Conservation (phyloP, 2,113 vertebrate genomes). For the Nematolebias whitei region DNA sequence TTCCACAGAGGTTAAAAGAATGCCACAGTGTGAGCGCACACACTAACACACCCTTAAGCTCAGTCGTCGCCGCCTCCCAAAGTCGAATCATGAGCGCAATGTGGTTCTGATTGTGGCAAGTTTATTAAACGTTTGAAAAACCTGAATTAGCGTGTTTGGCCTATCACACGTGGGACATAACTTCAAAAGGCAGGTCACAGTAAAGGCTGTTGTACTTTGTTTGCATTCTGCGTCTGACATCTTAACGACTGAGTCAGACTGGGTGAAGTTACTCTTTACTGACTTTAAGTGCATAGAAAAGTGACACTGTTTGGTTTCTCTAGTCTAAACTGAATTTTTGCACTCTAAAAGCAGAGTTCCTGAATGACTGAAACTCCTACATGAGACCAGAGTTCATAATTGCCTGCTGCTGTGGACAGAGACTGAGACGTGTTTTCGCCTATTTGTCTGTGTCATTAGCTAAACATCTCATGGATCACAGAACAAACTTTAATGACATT, state of each 20-base stretch:
- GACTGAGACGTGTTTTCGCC: too few species aligned
- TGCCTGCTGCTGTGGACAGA: too few species aligned
- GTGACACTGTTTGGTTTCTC: constrained; percentile 38
- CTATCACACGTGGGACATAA: not conserved
- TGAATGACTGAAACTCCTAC: constrained; percentile 47
- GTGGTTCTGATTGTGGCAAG: constrained; percentile 22
- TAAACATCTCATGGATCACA: too few species aligned
- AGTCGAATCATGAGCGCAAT: constrained; percentile 39
- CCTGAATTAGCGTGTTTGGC: constrained; percentile 4
- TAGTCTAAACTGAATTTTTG: constrained; percentile 30
- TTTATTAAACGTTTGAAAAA: constrained; percentile 19
- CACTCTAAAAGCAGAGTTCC: constrained; percentile 38
- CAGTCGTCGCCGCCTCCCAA: constrained; percentile 33
- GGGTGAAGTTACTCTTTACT: constrained; percentile 28
- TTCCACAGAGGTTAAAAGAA: constrained; percentile 85
- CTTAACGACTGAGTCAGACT: constrained; percentile 10
- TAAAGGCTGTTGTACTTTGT: constrained; percentile 8
- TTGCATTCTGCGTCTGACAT: not conserved
- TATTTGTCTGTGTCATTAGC: too few species aligned
- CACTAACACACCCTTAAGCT: constrained; percentile 42
- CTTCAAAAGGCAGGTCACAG: not conserved
- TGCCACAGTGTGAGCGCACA: constrained; percentile 68
- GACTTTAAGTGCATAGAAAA: constrained; percentile 16
- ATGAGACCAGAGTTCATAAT: constrained; percentile 7
- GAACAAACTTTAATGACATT: too few species aligned